Evolutionary conservation across 2,888 invertebrate species (phyloP), one percentile per base, ranked within the genome.

Genomic region (Apodemia duryi): DNA sequence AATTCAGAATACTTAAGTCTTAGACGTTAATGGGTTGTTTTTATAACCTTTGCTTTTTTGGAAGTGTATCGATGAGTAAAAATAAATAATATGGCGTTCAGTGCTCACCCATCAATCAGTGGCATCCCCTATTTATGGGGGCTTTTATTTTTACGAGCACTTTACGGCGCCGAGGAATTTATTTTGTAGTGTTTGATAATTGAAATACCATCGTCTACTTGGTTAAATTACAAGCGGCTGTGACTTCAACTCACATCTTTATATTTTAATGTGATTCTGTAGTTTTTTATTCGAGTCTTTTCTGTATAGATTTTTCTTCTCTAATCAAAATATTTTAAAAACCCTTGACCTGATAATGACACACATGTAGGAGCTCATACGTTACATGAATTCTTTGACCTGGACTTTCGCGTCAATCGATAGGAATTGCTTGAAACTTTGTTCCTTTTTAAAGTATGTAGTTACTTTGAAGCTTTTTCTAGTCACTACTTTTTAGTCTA

Each of bases 71-170:
- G 10, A 57, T 57, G 57, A 57, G 57, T 57, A 29, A 57, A 57
- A 57, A 32, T 46, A 46, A 46, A 46, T 46, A 46, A 46, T 13
- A 13, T 46, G 46, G 46, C 46, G 13, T 5, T 46, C 46, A 38
- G 2, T 10, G 52, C 28, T 52, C 28, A 7, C 29, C 29, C 29
- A 54, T 54, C 54, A 54, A 29, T 60, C 46, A 64, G 66, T 66
- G 65, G 66, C 38, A 66, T 68, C 67, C 68, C 71, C 72, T 71
- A 68, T 70, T 70, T 72, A 71, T 68, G 69, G 69, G 64, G 69
- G 71, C 72, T 73, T 73, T 74, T 73, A 74, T 72, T 76, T 74
- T 76, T 76, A 75, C 73, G 68, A 67, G 71, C 71, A 67, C 69
- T 73, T 74, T 73, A 70, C 70, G 69, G 72, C 67, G 61, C 60